A percentile compares a stretch with the other conserved stretches of the same genome.
These are phyloP conservation scores for Leptatherina wallacei DNA, from an alignment of 2,797 vertebrate genomes.

Conservation along the genomic window DNA sequence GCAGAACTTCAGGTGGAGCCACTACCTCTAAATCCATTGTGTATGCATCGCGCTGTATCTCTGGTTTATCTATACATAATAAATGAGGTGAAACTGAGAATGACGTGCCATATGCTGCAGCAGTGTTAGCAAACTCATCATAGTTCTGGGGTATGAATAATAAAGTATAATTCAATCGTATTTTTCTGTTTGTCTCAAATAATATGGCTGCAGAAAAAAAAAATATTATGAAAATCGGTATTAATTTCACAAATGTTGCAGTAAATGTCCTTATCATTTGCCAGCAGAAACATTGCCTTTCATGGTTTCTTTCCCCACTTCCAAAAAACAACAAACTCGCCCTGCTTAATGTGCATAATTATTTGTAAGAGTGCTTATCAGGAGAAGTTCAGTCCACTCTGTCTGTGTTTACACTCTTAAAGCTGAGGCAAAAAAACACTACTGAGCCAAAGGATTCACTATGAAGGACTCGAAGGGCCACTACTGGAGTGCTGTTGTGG, in stretches of 20 bases:
- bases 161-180: no score
- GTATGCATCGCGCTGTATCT: constrained; percentile 42
- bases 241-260: not conserved
- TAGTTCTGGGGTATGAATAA: not conserved
- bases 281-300: constrained; percentile 17
- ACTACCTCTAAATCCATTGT: constrained; percentile 52
- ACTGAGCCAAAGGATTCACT: constrained; percentile 42
- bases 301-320: not conserved
- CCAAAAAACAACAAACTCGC: constrained; percentile 1
- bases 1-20: constrained; percentile 56
- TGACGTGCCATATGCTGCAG: constrained; percentile 12
- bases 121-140: constrained; percentile 6
- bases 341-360: constrained; percentile 26
- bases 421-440: constrained; percentile 43
- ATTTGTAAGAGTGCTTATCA: constrained; percentile 44
- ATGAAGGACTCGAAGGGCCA: constrained; percentile 35
- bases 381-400: constrained; percentile 54
- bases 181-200: not conserved
- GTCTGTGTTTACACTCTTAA: constrained; percentile 61
- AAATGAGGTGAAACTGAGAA: constrained; percentile 43
- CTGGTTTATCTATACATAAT: constrained; percentile 60
- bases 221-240: not conserved
- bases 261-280: constrained; percentile 33
- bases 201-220: not conserved
- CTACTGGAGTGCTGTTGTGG: constrained; percentile 22